Percentiles rank a stretch among this genome's conserved stretches.
phyloP scores from a whole-genome alignment of 2,888 invertebrate species.

The Drosophila nr. fundita region DNA sequence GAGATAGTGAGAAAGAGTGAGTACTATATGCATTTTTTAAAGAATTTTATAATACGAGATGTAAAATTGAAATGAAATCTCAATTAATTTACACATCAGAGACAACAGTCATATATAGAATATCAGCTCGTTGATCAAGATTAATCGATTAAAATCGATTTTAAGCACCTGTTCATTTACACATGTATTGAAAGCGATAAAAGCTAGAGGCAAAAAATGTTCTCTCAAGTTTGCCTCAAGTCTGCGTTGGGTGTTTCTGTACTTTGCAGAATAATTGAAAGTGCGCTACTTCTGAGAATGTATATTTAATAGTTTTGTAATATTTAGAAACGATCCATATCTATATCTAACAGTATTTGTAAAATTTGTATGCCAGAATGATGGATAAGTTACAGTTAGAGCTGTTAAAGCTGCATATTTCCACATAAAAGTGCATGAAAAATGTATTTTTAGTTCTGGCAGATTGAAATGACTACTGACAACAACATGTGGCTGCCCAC shows the following conservation, averaged over 20 bases:
- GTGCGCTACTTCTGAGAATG: not conserved
- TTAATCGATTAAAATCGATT: not conserved
- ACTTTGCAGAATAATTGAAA: not conserved
- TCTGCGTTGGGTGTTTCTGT: not conserved
- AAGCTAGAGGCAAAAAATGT: not conserved
- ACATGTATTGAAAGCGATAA: not conserved
- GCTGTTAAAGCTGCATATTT: not conserved
- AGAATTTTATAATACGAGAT: not conserved
- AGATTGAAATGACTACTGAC: slow-evolving; percentile 66
- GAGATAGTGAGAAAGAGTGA: not conserved
- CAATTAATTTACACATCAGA: not conserved
- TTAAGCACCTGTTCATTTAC: not conserved
- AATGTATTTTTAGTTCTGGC: not conserved
- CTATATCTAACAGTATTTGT: not conserved
- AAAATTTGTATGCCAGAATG: too few species aligned
- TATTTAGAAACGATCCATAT: not conserved
- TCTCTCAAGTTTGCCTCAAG: not conserved
- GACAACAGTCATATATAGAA: not conserved
- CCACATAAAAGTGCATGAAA: not conserved
- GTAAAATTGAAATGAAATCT: not conserved
- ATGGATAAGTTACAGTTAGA: not conserved
- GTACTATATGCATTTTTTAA: not conserved
- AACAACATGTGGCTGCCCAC: slow-evolving; percentile 64
- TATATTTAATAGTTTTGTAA: not conserved
- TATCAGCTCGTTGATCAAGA: not conserved